phyloP scores from a whole-genome alignment of 2,797 vertebrate species.

The Tympanoctomys barrerae region DNA sequence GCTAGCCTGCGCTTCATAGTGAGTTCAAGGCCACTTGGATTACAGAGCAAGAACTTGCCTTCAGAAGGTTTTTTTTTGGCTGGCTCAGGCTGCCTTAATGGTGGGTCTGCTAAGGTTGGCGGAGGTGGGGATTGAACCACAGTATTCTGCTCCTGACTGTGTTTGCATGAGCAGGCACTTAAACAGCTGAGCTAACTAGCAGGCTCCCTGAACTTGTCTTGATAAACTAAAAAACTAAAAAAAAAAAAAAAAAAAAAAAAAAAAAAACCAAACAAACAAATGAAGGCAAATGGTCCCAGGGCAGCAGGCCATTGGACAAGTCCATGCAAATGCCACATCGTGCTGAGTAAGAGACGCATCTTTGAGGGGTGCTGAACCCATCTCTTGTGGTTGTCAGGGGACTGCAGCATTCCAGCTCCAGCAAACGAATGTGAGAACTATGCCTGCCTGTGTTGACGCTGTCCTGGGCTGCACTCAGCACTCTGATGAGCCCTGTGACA shows the following conservation, averaged over 20 bases:
- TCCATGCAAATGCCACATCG: no score
- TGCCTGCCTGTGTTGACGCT: background rate
- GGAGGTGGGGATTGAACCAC: no score
- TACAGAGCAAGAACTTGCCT: background rate
- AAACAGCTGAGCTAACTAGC: no score
- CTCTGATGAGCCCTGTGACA: rapidly evolving
- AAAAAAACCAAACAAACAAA: background rate
- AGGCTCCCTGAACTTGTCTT: background rate
- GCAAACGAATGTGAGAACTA: background rate
- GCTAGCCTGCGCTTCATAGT: background rate
- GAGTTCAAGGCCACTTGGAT: background rate
- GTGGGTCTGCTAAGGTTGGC: no score
- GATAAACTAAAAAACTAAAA: background rate
- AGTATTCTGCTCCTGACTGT: no score
- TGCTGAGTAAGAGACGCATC: background rate
- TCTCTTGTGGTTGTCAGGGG: background rate
- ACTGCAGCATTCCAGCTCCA: background rate
- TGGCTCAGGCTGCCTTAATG: no score
- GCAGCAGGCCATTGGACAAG: background rate
- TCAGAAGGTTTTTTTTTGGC: background rate
- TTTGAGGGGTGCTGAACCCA: background rate
- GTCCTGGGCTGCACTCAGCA: no score
- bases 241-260: background rate
- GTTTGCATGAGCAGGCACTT: no score
- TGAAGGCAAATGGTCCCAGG: background rate